Evolutionary conservation across 2,797 vertebrate species (phyloP), one percentile per base, ranked within the genome.

Genomic region (Halcyon leucocephala): DNA sequence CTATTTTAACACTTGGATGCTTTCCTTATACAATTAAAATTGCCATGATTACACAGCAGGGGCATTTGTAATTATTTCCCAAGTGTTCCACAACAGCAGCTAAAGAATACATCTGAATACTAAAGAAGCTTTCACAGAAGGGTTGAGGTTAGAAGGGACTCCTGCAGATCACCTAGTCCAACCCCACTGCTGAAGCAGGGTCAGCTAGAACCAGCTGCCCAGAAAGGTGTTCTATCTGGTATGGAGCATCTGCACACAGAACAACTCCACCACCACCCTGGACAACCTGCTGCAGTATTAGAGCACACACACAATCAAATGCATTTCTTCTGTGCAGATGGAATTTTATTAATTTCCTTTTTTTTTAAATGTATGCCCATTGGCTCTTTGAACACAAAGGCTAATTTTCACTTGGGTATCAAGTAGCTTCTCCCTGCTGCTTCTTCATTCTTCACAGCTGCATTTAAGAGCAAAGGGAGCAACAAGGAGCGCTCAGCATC

Each of bases 1-100:
- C 93, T 88, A 74, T 77, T 95, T 86, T 85, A 95, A 86, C 89
- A 94, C 79, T 96, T 93, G 87, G 76, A 89, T 55, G 41, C 60
- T 28, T 81, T 87, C 85, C 76, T 61, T 12, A 76, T 42, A 80
- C 89, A 91, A 95, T 94, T 95, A 95, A 85, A 89, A 71, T 55
- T 20, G 44, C 87, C 6, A 0, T 49, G 89, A 96, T 91, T 95
- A 90, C 72, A 80, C 79, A 70, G 71, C 89, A 95, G 81, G 78
- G 54, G 89, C 81, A 92, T 87, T 91, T 52, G 60, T 90, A 91
- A 93, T 90, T 94, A 93, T 81, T 62, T 86, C 91, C 76, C 46
- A 82, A 86, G 73, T 51, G 74, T 86, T 93, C 72, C 55, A 86
- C 62, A 87, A 89, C 71, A 85, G 67, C 78, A 89, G 64, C 48